Percentiles rank a stretch among this genome's conserved stretches.
These are phyloP conservation scores for Proterorhinus semilunaris DNA, from an alignment of 2,113 vertebrate species.

Conservation along the genomic window DNA sequence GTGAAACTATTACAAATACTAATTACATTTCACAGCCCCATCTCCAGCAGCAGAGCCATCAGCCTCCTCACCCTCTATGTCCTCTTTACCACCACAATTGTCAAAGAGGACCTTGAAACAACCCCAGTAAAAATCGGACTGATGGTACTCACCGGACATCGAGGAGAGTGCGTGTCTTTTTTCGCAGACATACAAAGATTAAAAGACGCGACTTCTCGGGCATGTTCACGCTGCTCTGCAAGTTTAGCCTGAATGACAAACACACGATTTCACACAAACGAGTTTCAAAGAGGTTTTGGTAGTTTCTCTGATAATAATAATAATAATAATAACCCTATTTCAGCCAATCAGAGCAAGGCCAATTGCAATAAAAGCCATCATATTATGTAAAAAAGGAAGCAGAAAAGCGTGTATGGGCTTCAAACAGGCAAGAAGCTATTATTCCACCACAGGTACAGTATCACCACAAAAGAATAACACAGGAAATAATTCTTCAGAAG, in stretches of 20 bases:
- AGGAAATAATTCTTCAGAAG: too few species aligned
- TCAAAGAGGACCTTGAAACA: background rate
- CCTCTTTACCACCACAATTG: too few species aligned
- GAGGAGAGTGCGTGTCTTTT: conserved; percentile 38
- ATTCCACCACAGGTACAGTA: too few species aligned
- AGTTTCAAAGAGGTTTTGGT: background rate
- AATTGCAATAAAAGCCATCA: background rate
- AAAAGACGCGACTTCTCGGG: conserved; percentile 74
- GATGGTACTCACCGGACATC: conserved; percentile 65
- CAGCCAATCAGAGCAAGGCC: too few species aligned
- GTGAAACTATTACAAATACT: too few species aligned
- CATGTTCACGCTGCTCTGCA: conserved; percentile 58
- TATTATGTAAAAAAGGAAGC: too few species aligned
- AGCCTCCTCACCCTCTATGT: too few species aligned
- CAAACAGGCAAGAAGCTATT: too few species aligned
- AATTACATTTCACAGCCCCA: too few species aligned
- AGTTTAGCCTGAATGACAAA: conserved; percentile 57
- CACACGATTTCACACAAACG: background rate
- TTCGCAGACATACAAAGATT: conserved; percentile 74
- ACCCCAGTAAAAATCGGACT: background rate
- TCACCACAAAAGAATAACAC: too few species aligned
- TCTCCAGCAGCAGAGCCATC: too few species aligned
- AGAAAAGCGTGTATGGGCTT: too few species aligned
- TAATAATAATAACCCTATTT: background rate
- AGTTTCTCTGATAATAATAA: background rate